phyloP scores from a whole-genome alignment of 2,113 vertebrate species.

The Cinclus cinclus region DNA sequence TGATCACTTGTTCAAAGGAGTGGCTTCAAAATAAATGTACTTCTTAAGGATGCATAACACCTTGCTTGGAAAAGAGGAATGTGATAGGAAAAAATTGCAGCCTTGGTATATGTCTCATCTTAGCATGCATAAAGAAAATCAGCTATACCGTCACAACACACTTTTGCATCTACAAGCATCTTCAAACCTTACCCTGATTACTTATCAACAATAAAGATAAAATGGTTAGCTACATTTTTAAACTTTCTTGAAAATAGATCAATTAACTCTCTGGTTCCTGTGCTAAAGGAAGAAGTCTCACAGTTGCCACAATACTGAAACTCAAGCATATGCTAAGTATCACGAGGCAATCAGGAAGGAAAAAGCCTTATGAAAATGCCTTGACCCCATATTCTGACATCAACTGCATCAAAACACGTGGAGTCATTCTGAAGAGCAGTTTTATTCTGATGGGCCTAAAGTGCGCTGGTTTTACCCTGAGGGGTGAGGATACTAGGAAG shows the following conservation, averaged over 20 bases:
- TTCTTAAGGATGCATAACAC: not conserved
- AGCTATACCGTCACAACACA: not conserved
- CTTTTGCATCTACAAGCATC: not conserved
- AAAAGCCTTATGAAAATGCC: not conserved
- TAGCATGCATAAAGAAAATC: not conserved
- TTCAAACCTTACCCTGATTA: not conserved
- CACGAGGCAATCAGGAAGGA: not conserved
- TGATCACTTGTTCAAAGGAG: slow-evolving; percentile 35
- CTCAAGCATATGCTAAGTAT: not conserved
- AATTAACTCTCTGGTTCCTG: not conserved
- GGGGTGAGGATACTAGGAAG: too few relatives aligned
- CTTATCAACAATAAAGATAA: not conserved
- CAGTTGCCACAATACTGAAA: not conserved
- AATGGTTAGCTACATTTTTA: not conserved
- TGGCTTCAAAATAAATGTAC: slow-evolving; percentile 31
- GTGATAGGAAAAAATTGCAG: not conserved
- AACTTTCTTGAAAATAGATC: not conserved
- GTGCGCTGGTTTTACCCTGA: too few relatives aligned
- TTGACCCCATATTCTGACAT: not conserved
- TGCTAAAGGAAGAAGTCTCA: not conserved
- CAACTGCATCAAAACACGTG: not conserved
- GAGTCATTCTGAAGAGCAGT: not conserved
- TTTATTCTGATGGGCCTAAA: slow-evolving; percentile 37
- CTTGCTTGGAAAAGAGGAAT: not conserved
- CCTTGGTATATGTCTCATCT: not conserved